These are phyloP conservation scores for Stegana nigrithorax DNA, from an alignment of 2,888 invertebrate genomes.

Conservation along the genomic window DNA sequence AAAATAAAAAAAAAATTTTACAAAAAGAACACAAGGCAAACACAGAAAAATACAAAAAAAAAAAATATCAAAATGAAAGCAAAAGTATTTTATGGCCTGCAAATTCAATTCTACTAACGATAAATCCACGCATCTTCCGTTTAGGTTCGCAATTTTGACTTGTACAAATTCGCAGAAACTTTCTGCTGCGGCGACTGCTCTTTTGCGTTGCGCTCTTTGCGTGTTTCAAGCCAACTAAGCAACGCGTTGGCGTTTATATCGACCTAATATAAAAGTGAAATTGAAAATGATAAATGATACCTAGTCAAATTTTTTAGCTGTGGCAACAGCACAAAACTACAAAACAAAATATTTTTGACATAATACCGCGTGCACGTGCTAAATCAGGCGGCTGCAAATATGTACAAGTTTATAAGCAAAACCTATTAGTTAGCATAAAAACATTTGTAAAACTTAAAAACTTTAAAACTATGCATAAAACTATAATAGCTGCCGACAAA, in stretches of 20 bases:
- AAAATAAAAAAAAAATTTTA: not conserved
- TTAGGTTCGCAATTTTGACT: constrained; percentile 23
- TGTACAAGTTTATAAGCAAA: not conserved
- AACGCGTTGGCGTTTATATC: constrained; percentile 43
- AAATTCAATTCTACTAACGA: no score
- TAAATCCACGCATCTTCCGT: constrained; percentile 74
- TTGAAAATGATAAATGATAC: constrained; percentile 51
- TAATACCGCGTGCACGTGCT: no score
- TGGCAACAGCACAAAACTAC: not conserved
- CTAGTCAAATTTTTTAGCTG: not conserved
- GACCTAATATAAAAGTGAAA: constrained; percentile 34
- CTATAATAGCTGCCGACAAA: no score
- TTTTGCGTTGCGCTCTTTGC: not conserved
- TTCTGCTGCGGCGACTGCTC: no score
- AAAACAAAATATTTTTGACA: no score
- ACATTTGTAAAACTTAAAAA: not conserved
- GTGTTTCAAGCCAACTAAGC: constrained; percentile 1
- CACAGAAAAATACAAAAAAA: not conserved
- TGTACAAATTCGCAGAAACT: not conserved
- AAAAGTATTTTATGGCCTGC: no score
- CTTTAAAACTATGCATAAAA: not conserved
- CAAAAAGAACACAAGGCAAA: no score
- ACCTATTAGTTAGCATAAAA: not conserved
- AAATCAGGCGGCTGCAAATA: not conserved
- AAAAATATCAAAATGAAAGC: not conserved